A percentile compares a stretch with the other conserved stretches of the same genome.
phyloP scores from a whole-genome alignment of 2,113 vertebrate species.

The Semicossyphus pulcher region DNA sequence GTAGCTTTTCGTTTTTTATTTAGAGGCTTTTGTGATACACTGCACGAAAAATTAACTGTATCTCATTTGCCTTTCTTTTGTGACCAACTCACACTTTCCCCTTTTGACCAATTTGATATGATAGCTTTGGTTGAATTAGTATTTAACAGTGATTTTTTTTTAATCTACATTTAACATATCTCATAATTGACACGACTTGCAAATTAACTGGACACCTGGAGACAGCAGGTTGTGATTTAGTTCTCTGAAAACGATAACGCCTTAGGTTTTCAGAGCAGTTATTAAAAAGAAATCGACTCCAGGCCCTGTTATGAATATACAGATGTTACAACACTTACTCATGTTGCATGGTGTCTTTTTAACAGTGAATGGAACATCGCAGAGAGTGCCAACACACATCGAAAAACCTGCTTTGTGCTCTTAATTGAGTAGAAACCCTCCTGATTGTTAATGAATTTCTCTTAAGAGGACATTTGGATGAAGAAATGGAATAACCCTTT shows the following conservation, averaged over 20 bases:
- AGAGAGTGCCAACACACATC: conserved; percentile 67
- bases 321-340: conserved; percentile 8
- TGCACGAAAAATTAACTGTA: conserved; percentile 11
- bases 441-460: conserved; percentile 20
- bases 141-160: too few species aligned
- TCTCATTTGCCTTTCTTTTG: conserved; percentile 44
- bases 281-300: background rate
- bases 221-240: background rate
- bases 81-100: conserved; percentile 26
- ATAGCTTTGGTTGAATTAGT: too few species aligned
- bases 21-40: conserved; percentile 17
- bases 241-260: conserved; percentile 3
- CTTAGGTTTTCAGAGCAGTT: conserved; percentile 27
- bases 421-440: conserved; percentile 18
- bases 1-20: conserved; percentile 5
- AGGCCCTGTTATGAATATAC: conserved; percentile 10
- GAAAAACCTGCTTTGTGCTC: conserved; percentile 25
- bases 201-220: conserved; percentile 1
- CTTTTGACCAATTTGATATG: background rate
- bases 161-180: too few species aligned
- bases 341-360: conserved; percentile 47
- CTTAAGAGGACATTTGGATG: conserved; percentile 19
- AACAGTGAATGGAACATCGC: conserved; percentile 27
- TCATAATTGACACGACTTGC: conserved; percentile 2
- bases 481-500: conserved; percentile 27